Evolutionary conservation across 2,113 vertebrate species (phyloP).

Genomic region (Pontoporia blainvillei): DNA sequence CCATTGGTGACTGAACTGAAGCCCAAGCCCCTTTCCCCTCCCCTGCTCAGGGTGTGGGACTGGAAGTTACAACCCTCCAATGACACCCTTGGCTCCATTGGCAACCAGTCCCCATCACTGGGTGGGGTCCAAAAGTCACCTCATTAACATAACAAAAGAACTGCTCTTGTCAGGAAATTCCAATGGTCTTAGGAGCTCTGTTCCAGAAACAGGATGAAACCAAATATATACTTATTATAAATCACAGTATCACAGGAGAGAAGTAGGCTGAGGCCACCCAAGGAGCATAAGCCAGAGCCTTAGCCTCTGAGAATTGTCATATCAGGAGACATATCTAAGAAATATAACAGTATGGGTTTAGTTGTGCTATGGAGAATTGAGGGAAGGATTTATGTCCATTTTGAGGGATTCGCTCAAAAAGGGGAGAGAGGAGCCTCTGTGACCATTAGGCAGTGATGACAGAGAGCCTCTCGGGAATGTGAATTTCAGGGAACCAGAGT

Average conservation of each 20-base stretch:
- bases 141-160: background rate
- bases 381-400: background rate
- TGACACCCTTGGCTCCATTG: background rate
- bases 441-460: background rate
- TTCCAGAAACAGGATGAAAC: background rate
- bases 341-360: background rate
- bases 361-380: background rate
- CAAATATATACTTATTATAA: background rate
- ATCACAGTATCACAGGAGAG: background rate
- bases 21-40: background rate
- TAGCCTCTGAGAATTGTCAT: background rate
- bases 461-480: background rate
- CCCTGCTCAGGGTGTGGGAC: background rate
- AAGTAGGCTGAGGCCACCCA: background rate
- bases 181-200: no score
- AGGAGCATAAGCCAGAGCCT: background rate
- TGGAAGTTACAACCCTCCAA: background rate
- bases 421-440: background rate
- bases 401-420: background rate
- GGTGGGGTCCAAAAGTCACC: background rate
- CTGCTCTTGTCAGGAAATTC: background rate
- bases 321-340: background rate
- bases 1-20: background rate
- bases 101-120: background rate
- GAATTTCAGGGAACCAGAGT: background rate